Conservation (phyloP, 30 jellyfish, hydroid and myxozoan species). For the Turritopsis rubra region DNA sequence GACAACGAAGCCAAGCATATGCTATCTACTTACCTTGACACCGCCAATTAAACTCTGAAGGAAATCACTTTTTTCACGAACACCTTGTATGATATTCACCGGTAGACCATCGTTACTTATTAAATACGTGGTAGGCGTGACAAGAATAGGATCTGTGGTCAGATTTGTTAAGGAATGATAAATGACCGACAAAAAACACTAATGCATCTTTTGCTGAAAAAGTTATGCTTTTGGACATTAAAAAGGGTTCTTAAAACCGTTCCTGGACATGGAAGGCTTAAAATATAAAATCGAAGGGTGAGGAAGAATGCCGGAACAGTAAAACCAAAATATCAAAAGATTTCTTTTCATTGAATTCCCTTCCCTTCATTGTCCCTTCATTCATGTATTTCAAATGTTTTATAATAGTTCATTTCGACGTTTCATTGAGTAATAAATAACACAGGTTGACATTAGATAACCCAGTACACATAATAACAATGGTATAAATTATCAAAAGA, state of each 20-base stretch:
- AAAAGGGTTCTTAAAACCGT: no score
- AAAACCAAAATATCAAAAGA: neutral
- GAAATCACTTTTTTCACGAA: conserved; percentile 31
- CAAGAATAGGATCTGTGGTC: conserved; percentile 58
- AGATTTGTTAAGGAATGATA: neutral
- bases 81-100: conserved; percentile 71
- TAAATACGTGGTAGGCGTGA: conserved; percentile 70
- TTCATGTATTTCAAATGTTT: no score
- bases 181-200: no score
- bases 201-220: no score
- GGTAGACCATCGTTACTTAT: conserved; percentile 77
- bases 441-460: neutral
- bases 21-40: conserved; percentile 28
- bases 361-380: no score
- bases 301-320: neutral
- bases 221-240: no score
- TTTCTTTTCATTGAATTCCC: no score
- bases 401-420: no score
- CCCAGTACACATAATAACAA: neutral
- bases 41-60: conserved; percentile 18
- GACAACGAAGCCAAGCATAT: neutral
- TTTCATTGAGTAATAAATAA: neutral
- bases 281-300: no score
- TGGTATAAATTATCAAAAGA: conserved; percentile 23
- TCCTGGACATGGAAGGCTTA: no score